Conservation (phyloP, 2,797 vertebrate species). For the Vespertilio murinus region DNA sequence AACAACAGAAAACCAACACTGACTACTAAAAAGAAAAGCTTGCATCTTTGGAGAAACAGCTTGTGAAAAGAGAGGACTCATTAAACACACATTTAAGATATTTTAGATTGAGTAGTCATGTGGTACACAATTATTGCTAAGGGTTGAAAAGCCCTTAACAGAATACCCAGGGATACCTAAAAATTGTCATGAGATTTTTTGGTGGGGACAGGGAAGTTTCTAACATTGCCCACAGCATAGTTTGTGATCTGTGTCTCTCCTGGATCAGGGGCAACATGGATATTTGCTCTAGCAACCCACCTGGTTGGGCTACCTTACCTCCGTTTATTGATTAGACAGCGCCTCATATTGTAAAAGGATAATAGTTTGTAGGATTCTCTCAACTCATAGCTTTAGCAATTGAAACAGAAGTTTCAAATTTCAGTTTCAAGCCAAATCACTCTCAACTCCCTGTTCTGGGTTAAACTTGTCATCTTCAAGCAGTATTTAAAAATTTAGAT, state of each 20-base stretch:
- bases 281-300: too few species aligned
- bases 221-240: not conserved
- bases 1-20: not conserved
- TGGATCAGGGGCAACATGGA: not conserved
- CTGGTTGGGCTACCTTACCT: not conserved
- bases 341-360: not conserved
- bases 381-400: not conserved
- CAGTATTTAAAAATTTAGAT: conserved; percentile 3
- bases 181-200: not conserved
- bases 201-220: not conserved
- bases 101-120: conserved; percentile 15
- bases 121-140: not conserved
- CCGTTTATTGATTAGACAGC: not conserved
- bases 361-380: not conserved
- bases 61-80: not conserved
- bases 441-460: not conserved
- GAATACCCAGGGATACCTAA: not conserved
- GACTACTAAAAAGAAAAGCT: not conserved
- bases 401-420: not conserved
- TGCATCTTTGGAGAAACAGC: not conserved
- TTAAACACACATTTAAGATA: not conserved
- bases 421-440: not conserved
- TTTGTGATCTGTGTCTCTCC: fast-evolving
- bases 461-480: not conserved
- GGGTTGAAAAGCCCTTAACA: not conserved